Evolutionary conservation across 1,140 invertebrate species (phyloP).

Genomic region (Apis laboriosa): DNA sequence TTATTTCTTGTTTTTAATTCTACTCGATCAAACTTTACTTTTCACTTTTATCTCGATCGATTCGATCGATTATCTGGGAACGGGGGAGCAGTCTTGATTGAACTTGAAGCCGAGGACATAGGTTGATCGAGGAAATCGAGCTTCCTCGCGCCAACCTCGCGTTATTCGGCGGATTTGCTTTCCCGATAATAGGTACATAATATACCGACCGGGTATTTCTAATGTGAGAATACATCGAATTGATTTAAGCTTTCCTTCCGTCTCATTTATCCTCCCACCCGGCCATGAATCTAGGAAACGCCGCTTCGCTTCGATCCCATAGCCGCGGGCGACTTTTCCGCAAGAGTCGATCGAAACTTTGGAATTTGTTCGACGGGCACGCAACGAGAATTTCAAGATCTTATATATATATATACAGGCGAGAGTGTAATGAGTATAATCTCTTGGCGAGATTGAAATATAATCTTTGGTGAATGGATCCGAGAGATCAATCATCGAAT

Average conservation of each 20-base stretch:
- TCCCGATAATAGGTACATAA: conserved; percentile 67
- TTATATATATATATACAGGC: not conserved
- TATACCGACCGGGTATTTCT: conserved; percentile 65
- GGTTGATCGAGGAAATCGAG: conserved; percentile 63
- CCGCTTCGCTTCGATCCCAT: conserved; percentile 50
- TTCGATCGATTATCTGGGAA: not conserved
- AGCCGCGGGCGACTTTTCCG: conserved; percentile 53
- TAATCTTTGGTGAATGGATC: no score
- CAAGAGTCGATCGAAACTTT: conserved; percentile 62
- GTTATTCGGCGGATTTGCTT: conserved; percentile 64
- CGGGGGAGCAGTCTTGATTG: not conserved
- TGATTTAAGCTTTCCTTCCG: conserved; percentile 59
- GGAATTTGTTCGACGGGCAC: conserved; percentile 49
- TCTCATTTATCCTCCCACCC: not conserved
- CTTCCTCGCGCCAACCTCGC: conserved; percentile 52
- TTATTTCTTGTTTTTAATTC: not conserved
- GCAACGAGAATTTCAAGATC: conserved; percentile 18
- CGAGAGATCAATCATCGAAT: no score
- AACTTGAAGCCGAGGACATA: conserved; percentile 16
- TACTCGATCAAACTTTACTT: not conserved
- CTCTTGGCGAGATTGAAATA: no score
- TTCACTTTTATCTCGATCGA: not conserved
- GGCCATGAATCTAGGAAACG: conserved; percentile 28
- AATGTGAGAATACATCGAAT: conserved; percentile 61
- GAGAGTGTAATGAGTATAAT: not conserved